phyloP scores from a whole-genome alignment of 2,888 invertebrate species.

The Minunthozetes semirufus region DNA sequence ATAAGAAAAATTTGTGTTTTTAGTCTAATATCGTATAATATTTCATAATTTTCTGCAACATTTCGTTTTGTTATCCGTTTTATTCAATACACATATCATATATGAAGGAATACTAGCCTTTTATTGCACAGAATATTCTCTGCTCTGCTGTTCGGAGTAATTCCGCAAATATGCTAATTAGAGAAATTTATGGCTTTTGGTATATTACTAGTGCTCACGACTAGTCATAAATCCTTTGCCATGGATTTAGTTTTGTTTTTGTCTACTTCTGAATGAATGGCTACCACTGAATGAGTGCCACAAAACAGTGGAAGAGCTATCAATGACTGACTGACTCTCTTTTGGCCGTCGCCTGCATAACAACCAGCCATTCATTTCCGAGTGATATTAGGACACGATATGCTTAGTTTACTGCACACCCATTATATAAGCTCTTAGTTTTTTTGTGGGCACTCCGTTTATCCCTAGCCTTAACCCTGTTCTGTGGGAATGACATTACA shows the following conservation, averaged over 20 bases:
- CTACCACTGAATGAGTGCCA: not conserved
- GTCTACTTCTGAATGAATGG: not conserved
- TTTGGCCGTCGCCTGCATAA: not conserved
- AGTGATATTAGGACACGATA: not conserved
- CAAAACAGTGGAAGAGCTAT: not conserved
- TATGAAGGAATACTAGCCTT: too few species aligned
- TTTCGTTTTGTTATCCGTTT: too few species aligned
- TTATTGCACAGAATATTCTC: too few species aligned
- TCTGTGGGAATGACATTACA: not conserved
- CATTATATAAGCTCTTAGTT: not conserved
- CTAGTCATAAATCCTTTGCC: slow-evolving; percentile 11
- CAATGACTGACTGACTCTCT: not conserved
- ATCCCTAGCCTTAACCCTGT: slow-evolving; percentile 12
- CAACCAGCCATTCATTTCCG: slow-evolving; percentile 24
- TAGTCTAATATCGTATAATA: too few species aligned
- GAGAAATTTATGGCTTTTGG: slow-evolving; percentile 15
- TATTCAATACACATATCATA: too few species aligned
- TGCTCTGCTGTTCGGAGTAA: too few species aligned
- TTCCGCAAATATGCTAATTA: slow-evolving; percentile 9
- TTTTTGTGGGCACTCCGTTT: not conserved
- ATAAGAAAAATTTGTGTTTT: too few species aligned
- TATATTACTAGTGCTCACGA: slow-evolving; percentile 10
- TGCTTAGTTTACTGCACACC: slow-evolving; percentile 16
- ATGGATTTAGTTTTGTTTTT: not conserved
- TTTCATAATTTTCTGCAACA: too few species aligned